A percentile compares a stretch with the other conserved stretches of the same genome.
Evolutionary conservation across 2,113 vertebrate genomes (phyloP).

Genomic region (Corvus moneduloides): DNA sequence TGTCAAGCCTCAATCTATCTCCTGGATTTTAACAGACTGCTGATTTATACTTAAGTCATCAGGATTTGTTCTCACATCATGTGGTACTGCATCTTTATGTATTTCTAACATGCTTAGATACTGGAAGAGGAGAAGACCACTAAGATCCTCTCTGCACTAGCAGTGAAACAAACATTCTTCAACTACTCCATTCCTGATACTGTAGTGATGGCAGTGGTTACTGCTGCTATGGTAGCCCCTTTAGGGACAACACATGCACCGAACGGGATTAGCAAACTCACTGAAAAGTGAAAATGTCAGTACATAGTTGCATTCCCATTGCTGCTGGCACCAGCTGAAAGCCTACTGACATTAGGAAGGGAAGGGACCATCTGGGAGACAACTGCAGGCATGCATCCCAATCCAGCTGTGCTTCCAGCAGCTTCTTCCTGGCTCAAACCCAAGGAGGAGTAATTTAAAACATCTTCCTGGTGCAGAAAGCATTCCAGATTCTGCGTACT

Average conservation of each 20-base stretch:
- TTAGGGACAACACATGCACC: not conserved
- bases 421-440: slow-evolving; percentile 10
- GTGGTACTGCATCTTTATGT: not conserved
- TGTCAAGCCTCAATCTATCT: not conserved
- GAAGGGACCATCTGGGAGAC: not conserved
- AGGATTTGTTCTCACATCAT: not conserved
- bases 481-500: not conserved
- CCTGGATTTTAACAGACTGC: not conserved
- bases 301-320: not conserved
- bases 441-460: not conserved
- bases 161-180: not conserved
- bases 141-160: not conserved
- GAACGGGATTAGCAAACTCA: not conserved
- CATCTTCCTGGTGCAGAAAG: not conserved
- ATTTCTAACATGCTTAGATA: not conserved
- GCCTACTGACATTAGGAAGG: not conserved
- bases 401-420: slow-evolving; percentile 32
- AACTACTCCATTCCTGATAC: not conserved
- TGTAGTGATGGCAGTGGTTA: not conserved
- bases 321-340: slow-evolving; percentile 23
- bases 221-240: not conserved
- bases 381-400: not conserved
- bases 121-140: not conserved
- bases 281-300: slow-evolving; percentile 24
- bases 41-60: not conserved